Evolutionary conservation across 2,113 vertebrate species (phyloP).

Genomic region (Percopsis transmontana): DNA sequence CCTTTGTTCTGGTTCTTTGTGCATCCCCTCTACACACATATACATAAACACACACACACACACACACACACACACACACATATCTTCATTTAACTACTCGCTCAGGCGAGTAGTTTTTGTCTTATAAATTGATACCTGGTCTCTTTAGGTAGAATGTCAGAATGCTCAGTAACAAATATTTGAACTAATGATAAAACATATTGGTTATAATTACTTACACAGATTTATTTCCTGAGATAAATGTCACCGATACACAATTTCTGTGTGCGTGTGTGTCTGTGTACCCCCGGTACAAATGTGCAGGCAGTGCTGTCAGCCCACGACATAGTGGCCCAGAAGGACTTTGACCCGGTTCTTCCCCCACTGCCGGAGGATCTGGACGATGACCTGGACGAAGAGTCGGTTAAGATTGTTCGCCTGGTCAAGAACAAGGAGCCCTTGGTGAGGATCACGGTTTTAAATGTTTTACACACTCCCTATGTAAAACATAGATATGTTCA

Average conservation of each 20-base stretch:
- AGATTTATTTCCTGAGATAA: too few relatives aligned
- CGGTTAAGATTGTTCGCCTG: conserved; percentile 92
- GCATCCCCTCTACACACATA: too few relatives aligned
- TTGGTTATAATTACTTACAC: too few relatives aligned
- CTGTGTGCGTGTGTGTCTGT: neutral
- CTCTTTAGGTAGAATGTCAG: too few relatives aligned
- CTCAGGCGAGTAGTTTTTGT: too few relatives aligned
- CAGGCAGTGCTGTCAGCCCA: conserved; percentile 92
- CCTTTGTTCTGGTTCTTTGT: neutral
- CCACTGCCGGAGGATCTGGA: conserved; percentile 88
- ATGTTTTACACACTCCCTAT: neutral
- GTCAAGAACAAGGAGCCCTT: conserved; percentile 96
- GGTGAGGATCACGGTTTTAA: conserved; percentile 72
- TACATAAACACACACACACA: too few relatives aligned
- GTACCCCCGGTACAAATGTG: conserved; percentile 1
- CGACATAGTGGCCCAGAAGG: conserved; percentile 94
- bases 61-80: too few relatives aligned
- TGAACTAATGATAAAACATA: too few relatives aligned
- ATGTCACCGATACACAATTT: neutral
- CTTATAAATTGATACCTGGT: too few relatives aligned
- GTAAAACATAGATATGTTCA: too few relatives aligned
- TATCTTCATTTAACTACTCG: too few relatives aligned
- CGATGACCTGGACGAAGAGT: conserved; percentile 92
- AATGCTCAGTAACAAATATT: too few relatives aligned
- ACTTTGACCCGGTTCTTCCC: conserved; percentile 91